These are phyloP conservation scores for Anolis apletophallus DNA, from an alignment of 2,797 vertebrate genomes.

Conservation along the genomic window DNA sequence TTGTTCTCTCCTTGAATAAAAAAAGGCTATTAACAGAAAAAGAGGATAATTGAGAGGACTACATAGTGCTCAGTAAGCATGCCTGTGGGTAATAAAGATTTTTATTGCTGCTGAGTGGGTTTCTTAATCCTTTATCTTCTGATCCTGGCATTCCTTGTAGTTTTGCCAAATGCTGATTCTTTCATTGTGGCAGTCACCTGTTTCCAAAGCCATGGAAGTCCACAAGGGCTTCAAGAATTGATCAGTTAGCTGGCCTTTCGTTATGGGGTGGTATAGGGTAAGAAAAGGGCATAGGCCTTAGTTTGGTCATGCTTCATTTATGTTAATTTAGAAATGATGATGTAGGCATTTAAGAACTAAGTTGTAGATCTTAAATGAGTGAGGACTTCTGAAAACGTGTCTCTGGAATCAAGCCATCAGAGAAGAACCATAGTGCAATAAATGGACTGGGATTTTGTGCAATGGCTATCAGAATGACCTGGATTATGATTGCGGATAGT, in stretches of 20 bases:
- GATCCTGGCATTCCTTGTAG: slow-evolving; percentile 65
- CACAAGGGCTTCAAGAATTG: slow-evolving; percentile 64
- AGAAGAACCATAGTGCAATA: too few species aligned
- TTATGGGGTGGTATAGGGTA: slow-evolving; percentile 61
- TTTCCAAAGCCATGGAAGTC: slow-evolving; percentile 67
- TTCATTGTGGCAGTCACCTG: slow-evolving; percentile 68
- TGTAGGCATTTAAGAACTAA: slow-evolving; percentile 8
- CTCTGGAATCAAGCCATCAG: too few species aligned
- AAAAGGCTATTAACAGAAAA: slow-evolving; percentile 37
- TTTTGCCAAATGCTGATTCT: slow-evolving; percentile 65
- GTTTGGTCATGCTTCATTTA: slow-evolving; percentile 67
- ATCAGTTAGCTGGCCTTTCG: slow-evolving; percentile 70
- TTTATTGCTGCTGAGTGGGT: slow-evolving; percentile 63
- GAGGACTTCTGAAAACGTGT: too few species aligned
- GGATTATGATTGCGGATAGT: too few species aligned
- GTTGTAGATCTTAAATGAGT: not conserved
- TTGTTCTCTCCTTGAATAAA: slow-evolving; percentile 53
- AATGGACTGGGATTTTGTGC: too few species aligned
- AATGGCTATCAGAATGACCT: too few species aligned
- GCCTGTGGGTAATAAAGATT: slow-evolving; percentile 63
- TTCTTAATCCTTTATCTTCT: slow-evolving; percentile 74
- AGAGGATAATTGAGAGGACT: slow-evolving; percentile 52
- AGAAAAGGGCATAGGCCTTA: slow-evolving; percentile 40
- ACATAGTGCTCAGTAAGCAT: slow-evolving; percentile 39
- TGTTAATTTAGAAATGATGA: slow-evolving; percentile 61